Conservation (phyloP, 2,797 vertebrate genomes). For the Hydrophis major region DNA sequence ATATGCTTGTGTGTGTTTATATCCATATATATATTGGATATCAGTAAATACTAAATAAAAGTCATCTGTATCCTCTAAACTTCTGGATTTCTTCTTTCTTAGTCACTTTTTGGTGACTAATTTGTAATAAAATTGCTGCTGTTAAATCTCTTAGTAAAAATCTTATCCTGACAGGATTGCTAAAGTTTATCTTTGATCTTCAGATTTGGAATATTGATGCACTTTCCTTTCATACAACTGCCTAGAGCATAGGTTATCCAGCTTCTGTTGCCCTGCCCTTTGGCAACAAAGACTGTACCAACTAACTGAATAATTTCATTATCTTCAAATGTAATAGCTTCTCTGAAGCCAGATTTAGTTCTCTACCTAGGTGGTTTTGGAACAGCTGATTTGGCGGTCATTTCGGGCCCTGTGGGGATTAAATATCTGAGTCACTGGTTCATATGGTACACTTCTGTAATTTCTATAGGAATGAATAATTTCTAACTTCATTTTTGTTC, state of each 20-base stretch:
- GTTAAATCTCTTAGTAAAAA: not conserved
- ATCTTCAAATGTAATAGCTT: not conserved
- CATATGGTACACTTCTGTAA: not conserved
- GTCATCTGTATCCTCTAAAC: not conserved
- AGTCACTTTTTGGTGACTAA: not conserved
- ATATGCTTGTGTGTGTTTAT: not conserved
- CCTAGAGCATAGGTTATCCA: not conserved
- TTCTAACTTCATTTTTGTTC: not conserved
- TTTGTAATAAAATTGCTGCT: not conserved
- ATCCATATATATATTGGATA: not conserved
- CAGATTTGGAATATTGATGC: not conserved
- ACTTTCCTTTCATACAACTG: not conserved
- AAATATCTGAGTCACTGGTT: not conserved
- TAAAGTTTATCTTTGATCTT: not conserved
- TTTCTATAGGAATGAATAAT: not conserved
- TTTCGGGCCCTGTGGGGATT: not conserved
- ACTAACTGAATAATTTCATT: not conserved
- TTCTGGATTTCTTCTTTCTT: not conserved
- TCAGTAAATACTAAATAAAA: not conserved
- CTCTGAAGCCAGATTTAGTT: not conserved
- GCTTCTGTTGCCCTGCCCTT: not conserved
- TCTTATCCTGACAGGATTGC: not conserved
- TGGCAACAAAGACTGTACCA: not conserved
- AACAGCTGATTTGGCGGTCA: not conserved
- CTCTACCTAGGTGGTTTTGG: not conserved